Conservation (phyloP, 1,140 invertebrate genomes). For the Trypoxylus dichotomus region DNA sequence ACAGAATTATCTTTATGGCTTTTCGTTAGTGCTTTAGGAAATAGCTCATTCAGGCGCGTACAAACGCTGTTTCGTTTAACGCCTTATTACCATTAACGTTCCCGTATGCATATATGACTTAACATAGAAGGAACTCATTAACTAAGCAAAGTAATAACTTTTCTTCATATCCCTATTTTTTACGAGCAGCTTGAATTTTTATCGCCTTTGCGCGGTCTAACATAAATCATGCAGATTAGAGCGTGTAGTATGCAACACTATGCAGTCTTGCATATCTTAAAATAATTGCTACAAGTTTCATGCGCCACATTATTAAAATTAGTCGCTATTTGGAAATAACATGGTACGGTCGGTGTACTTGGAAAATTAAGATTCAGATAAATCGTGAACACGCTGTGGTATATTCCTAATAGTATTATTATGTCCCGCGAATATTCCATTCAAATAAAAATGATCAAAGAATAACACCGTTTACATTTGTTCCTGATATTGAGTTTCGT, state of each 20-base stretch:
- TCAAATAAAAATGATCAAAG: no score
- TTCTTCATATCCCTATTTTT: neutral
- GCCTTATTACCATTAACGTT: neutral
- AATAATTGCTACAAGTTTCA: neutral
- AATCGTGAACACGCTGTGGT: no score
- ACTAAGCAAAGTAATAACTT: neutral
- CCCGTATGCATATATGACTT: neutral
- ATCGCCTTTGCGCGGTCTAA: neutral
- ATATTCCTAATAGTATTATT: no score
- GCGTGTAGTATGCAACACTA: conserved; percentile 14
- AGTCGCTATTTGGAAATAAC: neutral
- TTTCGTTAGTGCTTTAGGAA: neutral
- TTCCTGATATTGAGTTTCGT: no score
- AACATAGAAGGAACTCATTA: neutral
- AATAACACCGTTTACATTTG: no score
- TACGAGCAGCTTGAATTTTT: neutral
- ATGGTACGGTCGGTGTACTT: neutral
- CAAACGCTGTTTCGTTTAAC: neutral
- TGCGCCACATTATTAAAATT: neutral
- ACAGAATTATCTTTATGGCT: neutral
- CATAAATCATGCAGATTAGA: conserved; percentile 29
- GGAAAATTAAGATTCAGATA: neutral
- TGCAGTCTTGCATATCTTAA: conserved; percentile 23
- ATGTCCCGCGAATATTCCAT: no score
- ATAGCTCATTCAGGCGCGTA: neutral